Base-by-base conservation (phyloP, 1,140 invertebrate species). In the Drosophila sp. region DNA sequence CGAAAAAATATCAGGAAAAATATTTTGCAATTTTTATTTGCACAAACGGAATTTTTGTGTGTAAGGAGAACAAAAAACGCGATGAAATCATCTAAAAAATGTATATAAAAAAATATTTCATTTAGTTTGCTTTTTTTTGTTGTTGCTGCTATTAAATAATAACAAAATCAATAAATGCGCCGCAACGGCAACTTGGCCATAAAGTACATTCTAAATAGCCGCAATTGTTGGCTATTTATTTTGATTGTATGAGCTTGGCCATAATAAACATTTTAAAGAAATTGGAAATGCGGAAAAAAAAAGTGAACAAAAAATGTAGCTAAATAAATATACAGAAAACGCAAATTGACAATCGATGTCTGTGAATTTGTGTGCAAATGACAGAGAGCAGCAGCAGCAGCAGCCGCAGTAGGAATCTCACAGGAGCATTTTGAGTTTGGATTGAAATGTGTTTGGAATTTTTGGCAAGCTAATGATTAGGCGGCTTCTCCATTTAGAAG, bases 131-230 rank as follows among this genome's bases (percentile, higher is more conserved):
- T 75, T 78, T 65, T 74, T 78, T 78, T 70, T 56, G 69, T 79
- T 55, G 23, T 75, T 74, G 32, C 25, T 8, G 6, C 44, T 25
- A 4, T 25, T 40, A 66, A 73, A 86, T 87, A 89, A 89, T 83
- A 83, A 80, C 70, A 86, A 89, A 87, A 87, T 87, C 83, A 89
- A 87, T 87, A 87, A 89, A 73, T 79, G 76, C 76, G 79, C 72
- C 84, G 29, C 60, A 40, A 56, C 67, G 84, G 72, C 79, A 76
- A 74, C 76, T 77, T 72, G 72, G 71, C 72, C 86, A 86, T 83
- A 86, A 89, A 83, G 64, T 55, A 75, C 72, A 71, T 76, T 71
- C 67, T 68, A 72, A 68, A 82, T 67, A 67, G 65, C 76, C 83
- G 33, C 83, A 89, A 89, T 83, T 89, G 79, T 67, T 73, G 73